Percentiles rank a stretch among this genome's conserved stretches.
phyloP scores from a whole-genome alignment of 1,140 invertebrate genomes.

The Hyles euphorbiae region DNA sequence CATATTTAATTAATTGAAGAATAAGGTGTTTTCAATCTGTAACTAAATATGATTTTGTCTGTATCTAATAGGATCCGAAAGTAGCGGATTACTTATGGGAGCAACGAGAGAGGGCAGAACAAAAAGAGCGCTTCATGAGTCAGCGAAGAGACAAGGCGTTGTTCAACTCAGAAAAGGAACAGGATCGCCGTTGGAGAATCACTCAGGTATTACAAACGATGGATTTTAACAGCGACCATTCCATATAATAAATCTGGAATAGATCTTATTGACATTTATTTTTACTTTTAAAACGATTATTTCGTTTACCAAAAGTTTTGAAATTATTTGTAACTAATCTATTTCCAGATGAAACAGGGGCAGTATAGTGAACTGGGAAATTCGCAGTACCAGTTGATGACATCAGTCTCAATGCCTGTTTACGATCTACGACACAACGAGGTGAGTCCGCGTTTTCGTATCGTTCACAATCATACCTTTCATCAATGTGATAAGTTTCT shows the following conservation, averaged over 20 bases:
- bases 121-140: constrained; percentile 82
- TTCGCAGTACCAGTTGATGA: constrained; percentile 86
- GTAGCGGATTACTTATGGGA: constrained; percentile 94
- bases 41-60: too few relatives aligned
- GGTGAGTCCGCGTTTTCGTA: constrained; percentile 74
- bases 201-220: constrained; percentile 47
- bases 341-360: constrained; percentile 77
- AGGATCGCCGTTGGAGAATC: constrained; percentile 73
- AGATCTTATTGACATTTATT: too few relatives aligned
- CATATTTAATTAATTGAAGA: too few relatives aligned
- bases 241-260: too few relatives aligned
- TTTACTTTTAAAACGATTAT: too few relatives aligned
- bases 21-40: too few relatives aligned
- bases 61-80: constrained; percentile 82
- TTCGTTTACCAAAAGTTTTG: too few relatives aligned
- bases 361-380: constrained; percentile 76
- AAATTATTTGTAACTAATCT: not conserved
- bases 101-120: constrained; percentile 84
- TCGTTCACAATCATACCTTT: too few relatives aligned
- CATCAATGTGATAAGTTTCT: too few relatives aligned
- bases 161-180: constrained; percentile 76
- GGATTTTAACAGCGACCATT: not conserved
- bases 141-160: constrained; percentile 76
- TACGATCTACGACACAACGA: constrained; percentile 88
- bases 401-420: constrained; percentile 93